phyloP scores from a whole-genome alignment of 1,140 invertebrate genomes.

The Pollicipes pollicipes region DNA sequence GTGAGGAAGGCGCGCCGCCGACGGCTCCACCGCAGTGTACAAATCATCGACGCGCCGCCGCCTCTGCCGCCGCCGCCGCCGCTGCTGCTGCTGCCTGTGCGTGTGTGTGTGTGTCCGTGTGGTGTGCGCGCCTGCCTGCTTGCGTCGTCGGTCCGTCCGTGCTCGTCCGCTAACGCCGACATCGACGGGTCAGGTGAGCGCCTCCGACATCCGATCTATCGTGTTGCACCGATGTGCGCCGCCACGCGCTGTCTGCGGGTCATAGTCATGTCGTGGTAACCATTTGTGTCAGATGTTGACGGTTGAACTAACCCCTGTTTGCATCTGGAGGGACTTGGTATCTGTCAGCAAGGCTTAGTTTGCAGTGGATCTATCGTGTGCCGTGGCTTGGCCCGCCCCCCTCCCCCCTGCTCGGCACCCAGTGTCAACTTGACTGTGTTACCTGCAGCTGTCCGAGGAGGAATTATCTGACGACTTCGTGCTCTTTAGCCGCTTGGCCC shows the following conservation, averaged over 20 bases:
- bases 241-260: too few relatives aligned
- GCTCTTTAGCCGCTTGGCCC: conserved; percentile 42
- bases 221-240: not conserved
- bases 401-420: not conserved
- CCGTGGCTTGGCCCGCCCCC: not conserved
- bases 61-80: not conserved
- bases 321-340: not conserved
- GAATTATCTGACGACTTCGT: conserved; percentile 15
- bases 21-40: not conserved
- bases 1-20: conserved; percentile 25
- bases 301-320: not conserved
- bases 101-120: not conserved
- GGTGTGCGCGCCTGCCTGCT: not conserved
- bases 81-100: not conserved
- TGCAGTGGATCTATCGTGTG: not conserved
- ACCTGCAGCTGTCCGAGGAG: not conserved
- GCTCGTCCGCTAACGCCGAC: not conserved
- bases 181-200: not conserved
- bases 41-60: not conserved
- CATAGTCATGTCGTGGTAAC: not conserved
- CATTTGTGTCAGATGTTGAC: not conserved
- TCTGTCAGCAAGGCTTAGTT: not conserved
- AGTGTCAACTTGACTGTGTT: not conserved
- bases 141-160: not conserved
- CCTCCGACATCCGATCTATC: not conserved